Conservation (phyloP, 2,113 vertebrate genomes). For the Etheostoma cragini region DNA sequence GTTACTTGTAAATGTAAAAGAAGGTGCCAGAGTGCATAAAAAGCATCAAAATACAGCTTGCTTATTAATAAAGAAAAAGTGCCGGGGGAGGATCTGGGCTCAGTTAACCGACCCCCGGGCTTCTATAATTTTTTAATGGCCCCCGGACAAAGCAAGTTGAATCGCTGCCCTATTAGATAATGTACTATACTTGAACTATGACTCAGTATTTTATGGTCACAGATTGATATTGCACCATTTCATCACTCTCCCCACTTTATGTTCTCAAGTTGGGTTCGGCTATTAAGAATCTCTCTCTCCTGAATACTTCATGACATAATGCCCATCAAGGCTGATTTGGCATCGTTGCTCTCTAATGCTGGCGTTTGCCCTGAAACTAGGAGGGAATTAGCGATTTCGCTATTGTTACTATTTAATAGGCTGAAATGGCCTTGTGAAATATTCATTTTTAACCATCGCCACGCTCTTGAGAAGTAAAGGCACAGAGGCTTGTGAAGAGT, state of each 20-base stretch:
- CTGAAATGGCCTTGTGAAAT: constrained; percentile 48
- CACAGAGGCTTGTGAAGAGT: constrained; percentile 7
- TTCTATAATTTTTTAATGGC: no score
- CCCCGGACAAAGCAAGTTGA: no score
- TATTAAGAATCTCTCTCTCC: constrained; percentile 50
- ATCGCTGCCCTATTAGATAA: not conserved
- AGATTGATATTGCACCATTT: constrained; percentile 57
- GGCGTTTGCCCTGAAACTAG: constrained; percentile 15
- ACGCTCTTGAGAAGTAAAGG: constrained; percentile 16
- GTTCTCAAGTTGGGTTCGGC: constrained; percentile 31
- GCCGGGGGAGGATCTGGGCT: no score
- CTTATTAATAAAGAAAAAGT: no score
- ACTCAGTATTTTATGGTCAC: constrained; percentile 55
- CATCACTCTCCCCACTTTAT: constrained; percentile 52
- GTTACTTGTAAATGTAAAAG: no score
- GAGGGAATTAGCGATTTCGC: not conserved
- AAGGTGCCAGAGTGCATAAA: no score
- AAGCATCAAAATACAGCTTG: no score
- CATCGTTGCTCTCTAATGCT: not conserved
- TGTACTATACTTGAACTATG: constrained; percentile 34
- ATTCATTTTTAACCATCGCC: constrained; percentile 30
- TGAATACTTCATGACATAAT: constrained; percentile 66
- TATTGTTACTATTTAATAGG: constrained; percentile 19
- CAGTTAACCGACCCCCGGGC: no score
- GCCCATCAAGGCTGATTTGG: constrained; percentile 26